Percentiles rank a stretch among this genome's conserved stretches.
Conservation (phyloP, 2,113 vertebrate genomes). For the Eleginops maclovinus region DNA sequence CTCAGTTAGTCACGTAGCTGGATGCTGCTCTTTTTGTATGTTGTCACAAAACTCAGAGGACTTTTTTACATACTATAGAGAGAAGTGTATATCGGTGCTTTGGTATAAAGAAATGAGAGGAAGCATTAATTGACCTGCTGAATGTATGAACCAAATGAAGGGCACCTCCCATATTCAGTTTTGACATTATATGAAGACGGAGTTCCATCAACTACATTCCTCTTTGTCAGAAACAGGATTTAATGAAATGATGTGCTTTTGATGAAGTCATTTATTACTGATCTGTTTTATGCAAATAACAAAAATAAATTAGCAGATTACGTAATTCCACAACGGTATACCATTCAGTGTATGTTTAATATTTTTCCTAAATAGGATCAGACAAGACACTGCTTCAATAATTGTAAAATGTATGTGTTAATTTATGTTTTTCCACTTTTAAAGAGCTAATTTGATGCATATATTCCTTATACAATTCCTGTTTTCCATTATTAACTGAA, state of each 20-base stretch:
- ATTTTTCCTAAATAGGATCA: not conserved
- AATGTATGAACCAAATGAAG: constrained; percentile 49
- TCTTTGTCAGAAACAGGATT: not conserved
- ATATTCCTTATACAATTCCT: not conserved
- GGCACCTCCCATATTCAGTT: constrained; percentile 9
- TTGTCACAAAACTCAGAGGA: constrained; percentile 22
- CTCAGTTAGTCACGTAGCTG: constrained; percentile 26
- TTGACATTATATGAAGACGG: not conserved
- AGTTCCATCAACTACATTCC: not conserved
- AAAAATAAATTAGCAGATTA: not conserved
- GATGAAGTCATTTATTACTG: constrained; percentile 14
- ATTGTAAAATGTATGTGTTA: constrained; percentile 8
- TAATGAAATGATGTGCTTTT: constrained; percentile 17
- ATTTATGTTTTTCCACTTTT: constrained; percentile 19
- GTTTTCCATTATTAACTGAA: constrained; percentile 26
- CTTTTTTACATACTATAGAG: constrained; percentile 7
- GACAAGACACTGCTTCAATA: constrained; percentile 13
- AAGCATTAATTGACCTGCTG: constrained; percentile 70
- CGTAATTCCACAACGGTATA: not conserved
- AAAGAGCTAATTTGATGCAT: not conserved
- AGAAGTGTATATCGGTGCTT: not conserved
- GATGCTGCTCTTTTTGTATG: constrained; percentile 23
- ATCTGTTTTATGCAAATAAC: constrained; percentile 23
- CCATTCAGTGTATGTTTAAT: not conserved
- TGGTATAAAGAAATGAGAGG: constrained; percentile 8